Evolutionary conservation across 1,140 invertebrate species (phyloP), one percentile per base, ranked within the genome.

Genomic region (Platorchestia sp.): DNA sequence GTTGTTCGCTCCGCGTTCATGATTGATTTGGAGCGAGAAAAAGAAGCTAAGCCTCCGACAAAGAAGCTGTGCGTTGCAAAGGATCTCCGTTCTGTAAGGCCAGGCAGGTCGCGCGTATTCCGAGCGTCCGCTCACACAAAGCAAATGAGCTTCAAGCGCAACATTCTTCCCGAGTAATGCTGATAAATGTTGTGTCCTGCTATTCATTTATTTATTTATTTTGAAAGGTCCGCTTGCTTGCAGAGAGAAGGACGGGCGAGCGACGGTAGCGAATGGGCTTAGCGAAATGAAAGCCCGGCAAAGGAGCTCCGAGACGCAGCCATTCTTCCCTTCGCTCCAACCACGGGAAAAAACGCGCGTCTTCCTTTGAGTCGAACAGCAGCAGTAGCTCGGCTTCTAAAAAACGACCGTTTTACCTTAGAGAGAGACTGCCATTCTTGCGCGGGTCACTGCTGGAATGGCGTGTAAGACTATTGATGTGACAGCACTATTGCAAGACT

Each of bases 391-490:
- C 87, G 87, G 44, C 41, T 27, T 3, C 6, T 90, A 45, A 90
- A 90, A 90, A 90, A 90, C 87, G 87, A 90, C 44, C 87, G 44
- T 42, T 90, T 90, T 90, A 45, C 87, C 44, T 90, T 90, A 90
- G 87, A 90, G 87, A 90, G 87, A 90, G 41, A 90, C 87, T 90
- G 41, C 87, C 44, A 90, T 75, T 75, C 59, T 75, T 36, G 59
- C 59, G 44, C 41, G 87, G 87, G 87, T 90, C 87, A 90, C 87
- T 44, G 87, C 41, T 44, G 87, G 87, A 45, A 90, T 44, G 27
- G 41, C 44, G 41, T 90, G 87, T 41, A 90, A 90, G 87, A 43
- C 44, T 90, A 90, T 90, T 43, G 87, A 90, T 42, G 59, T 75
- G 59, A 75, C 59, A 75, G 59, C 59, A 75, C 59, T 75, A 75